Evolutionary conservation across 2,888 invertebrate species (phyloP).

Genomic region (Selenia dentaria): DNA sequence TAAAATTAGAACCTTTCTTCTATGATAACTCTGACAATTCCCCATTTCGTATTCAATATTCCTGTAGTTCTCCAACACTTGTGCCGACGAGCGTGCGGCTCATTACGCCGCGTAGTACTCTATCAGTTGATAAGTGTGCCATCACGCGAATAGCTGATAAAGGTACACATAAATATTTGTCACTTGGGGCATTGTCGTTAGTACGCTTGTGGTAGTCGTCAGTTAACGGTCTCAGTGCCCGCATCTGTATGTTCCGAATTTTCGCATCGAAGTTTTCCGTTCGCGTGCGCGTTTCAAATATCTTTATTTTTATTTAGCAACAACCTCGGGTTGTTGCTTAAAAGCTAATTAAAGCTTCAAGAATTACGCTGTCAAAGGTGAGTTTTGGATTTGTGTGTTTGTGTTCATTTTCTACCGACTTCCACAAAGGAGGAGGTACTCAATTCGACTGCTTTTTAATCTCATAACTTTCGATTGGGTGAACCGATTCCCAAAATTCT

Average conservation of each 20-base stretch:
- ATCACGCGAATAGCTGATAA: constrained; percentile 63
- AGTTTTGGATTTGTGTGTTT: constrained; percentile 38
- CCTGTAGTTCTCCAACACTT: too few relatives aligned
- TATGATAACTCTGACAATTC: too few relatives aligned
- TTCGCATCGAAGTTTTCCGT: constrained; percentile 34
- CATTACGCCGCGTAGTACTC: constrained; percentile 41
- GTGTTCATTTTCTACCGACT: too few relatives aligned
- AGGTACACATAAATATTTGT: constrained; percentile 57
- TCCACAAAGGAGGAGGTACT: too few relatives aligned
- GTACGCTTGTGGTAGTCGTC: constrained; percentile 52
- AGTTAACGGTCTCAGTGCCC: constrained; percentile 40
- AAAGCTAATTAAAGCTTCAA: constrained; percentile 82
- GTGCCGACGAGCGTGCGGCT: constrained; percentile 28
- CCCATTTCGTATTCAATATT: too few relatives aligned
- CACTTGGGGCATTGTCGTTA: constrained; percentile 46
- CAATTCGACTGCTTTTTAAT: too few relatives aligned
- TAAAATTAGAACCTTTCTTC: too few relatives aligned
- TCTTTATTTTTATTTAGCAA: constrained; percentile 63
- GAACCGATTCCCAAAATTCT: too few relatives aligned
- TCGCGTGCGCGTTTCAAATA: constrained; percentile 36
- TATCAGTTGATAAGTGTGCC: constrained; percentile 53
- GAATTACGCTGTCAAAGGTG: constrained; percentile 86
- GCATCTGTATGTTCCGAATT: constrained; percentile 43
- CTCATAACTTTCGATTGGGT: too few relatives aligned
- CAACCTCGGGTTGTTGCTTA: constrained; percentile 83